A percentile compares a stretch with the other conserved stretches of the same genome.
Evolutionary conservation across 2,888 invertebrate species (phyloP).

Genomic region (Apotomis capreana): DNA sequence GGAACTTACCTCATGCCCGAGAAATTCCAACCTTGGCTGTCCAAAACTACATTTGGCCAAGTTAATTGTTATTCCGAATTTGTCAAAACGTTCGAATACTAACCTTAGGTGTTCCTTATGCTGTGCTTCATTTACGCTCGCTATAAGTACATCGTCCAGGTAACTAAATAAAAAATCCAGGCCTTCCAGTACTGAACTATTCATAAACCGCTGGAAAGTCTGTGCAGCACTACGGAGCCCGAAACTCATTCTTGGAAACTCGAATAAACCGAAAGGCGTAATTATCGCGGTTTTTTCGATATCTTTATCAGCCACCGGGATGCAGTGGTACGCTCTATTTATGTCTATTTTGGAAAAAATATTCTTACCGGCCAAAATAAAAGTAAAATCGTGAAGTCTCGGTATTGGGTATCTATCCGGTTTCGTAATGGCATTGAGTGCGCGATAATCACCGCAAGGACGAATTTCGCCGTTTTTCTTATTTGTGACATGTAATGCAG

Average conservation of each 20-base stretch:
- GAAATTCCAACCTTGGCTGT: background rate
- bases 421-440: background rate
- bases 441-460: background rate
- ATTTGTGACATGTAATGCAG: background rate
- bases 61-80: background rate
- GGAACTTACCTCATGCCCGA: background rate
- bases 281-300: slow-evolving; percentile 43
- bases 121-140: too few relatives aligned
- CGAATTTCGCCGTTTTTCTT: background rate
- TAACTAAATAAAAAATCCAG: too few relatives aligned
- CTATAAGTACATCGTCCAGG: too few relatives aligned
- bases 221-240: slow-evolving; percentile 24
- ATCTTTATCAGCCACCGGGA: slow-evolving; percentile 27
- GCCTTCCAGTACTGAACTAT: too few relatives aligned
- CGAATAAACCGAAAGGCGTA: slow-evolving; percentile 8
- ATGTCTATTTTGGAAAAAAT: slow-evolving; percentile 43
- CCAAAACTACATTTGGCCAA: background rate
- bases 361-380: slow-evolving; percentile 33
- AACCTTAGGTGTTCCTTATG: background rate
- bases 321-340: slow-evolving; percentile 42
- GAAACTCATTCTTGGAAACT: background rate
- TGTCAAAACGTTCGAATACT: background rate
- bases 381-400: slow-evolving; percentile 34
- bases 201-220: too few relatives aligned
- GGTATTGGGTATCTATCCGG: slow-evolving; percentile 41